These are phyloP conservation scores for Larimichthys crocea DNA, from an alignment of 2,113 vertebrate species.

Conservation along the genomic window DNA sequence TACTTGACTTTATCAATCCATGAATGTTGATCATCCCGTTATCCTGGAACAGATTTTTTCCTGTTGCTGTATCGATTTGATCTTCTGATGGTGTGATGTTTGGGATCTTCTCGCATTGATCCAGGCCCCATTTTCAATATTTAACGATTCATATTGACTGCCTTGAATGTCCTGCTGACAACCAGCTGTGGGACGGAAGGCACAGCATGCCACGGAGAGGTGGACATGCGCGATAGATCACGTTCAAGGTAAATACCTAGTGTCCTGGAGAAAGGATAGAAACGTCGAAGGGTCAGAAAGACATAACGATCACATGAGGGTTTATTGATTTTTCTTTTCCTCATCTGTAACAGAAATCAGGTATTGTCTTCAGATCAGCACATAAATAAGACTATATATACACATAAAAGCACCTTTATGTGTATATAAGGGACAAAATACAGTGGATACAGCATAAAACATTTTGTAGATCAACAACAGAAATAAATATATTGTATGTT, in stretches of 20 bases:
- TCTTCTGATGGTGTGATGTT: constrained; percentile 7
- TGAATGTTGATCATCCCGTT: constrained; percentile 43
- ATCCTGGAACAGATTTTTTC: constrained; percentile 29
- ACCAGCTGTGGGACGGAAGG: not conserved
- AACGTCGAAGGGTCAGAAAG: constrained; percentile 44
- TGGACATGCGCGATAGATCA: constrained; percentile 27
- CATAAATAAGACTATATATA: not conserved
- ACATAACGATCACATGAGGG: constrained; percentile 27
- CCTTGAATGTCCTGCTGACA: constrained; percentile 8
- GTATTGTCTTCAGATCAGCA: not conserved
- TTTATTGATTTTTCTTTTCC: constrained; percentile 49
- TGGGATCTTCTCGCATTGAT: constrained; percentile 27
- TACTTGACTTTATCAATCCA: constrained; percentile 42
- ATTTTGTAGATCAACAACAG: not conserved
- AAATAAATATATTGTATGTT: not conserved
- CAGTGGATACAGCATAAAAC: not conserved
- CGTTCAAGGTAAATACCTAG: constrained; percentile 55
- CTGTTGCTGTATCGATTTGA: constrained; percentile 32
- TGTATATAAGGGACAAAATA: too few species aligned
- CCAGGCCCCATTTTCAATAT: constrained; percentile 24
- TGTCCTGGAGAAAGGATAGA: not conserved
- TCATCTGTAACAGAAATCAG: constrained; percentile 22
- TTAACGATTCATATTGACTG: constrained; percentile 35
- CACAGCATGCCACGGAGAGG: not conserved
- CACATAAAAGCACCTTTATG: not conserved